Evolutionary conservation across 2,113 vertebrate genomes (phyloP), one percentile per base, ranked within the genome.

Genomic region (Hippoglossus stenolepis): DNA sequence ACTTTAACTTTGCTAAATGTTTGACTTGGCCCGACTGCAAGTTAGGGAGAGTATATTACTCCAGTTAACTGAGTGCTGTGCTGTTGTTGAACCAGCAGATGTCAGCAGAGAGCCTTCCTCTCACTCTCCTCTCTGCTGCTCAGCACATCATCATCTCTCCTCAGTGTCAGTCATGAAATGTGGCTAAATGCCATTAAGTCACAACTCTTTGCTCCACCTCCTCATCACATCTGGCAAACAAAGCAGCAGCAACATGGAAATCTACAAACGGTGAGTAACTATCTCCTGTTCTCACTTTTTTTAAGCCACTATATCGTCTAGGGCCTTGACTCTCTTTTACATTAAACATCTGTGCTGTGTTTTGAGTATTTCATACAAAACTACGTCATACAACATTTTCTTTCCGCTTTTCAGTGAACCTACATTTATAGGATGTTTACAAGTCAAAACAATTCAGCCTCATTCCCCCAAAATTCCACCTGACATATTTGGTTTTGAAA

Each of bases 231-330:
- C 31, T 31, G 31, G 31, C 5, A 31, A 7, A 31, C 31, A 31
- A 31, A 31, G 31, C 31, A 31, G 31, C 6, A 6, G 31, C 31
- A 31, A 31, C 5, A 31, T 12, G 40, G 70, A 54, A 12, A 2
- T 57, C 76, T 12, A 13, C 65, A 11, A 8, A 49, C 13, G 77
- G 89, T 91, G 79, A 91, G 89, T 89, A 6, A 15, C 28, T 9
- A 1, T 45, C 66, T 64, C 1, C 3, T 77, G 4, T 38, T 45
- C 12, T 28, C 4, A 14, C 2, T 47, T 26, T 51, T 18, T 51
- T 12, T 1, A 43, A 13, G 10, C 31, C 1, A 13, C 3, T 43
- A 11, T 43, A 43, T 43, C 38, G 13, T 21, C 4, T 9, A 5
- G 17, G 49, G 12, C 9, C 6, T 26, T 65, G 5, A 47, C 17